phyloP scores from a whole-genome alignment of 2,113 vertebrate species.

The Ictidomys tridecemlineatus region DNA sequence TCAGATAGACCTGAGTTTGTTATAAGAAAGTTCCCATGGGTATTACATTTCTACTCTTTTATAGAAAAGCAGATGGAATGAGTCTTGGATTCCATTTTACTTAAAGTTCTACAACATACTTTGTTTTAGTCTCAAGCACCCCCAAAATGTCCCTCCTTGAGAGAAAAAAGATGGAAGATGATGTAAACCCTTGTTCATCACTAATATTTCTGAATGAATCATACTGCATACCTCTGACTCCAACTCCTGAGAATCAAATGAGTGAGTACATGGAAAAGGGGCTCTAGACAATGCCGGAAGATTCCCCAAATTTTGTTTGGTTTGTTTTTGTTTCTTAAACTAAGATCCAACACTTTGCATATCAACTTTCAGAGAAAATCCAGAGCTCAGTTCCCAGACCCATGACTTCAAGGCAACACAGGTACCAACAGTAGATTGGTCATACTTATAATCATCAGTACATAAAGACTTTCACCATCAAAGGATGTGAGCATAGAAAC shows the following conservation, averaged over 20 bases:
- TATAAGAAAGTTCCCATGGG: not conserved
- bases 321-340: not conserved
- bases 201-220: constrained; percentile 16
- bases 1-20: not conserved
- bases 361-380: not conserved
- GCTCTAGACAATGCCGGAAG: not conserved
- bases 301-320: not conserved
- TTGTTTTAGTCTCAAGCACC: not conserved
- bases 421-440: not conserved
- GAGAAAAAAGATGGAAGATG: not conserved
- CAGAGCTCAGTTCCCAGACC: not conserved
- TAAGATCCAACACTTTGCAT: not conserved
- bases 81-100: not conserved
- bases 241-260: not conserved
- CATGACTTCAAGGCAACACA: not conserved
- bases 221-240: not conserved
- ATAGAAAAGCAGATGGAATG: not conserved
- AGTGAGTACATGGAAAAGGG: not conserved
- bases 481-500: not conserved
- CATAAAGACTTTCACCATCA: not conserved
- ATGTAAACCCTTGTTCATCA: not conserved
- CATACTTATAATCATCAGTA: not conserved
- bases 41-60: not conserved
- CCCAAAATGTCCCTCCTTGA: not conserved
- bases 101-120: constrained; percentile 3